Evolutionary conservation across 2,888 invertebrate species (phyloP).

Genomic region (Pyrocoelia pectoralis): DNA sequence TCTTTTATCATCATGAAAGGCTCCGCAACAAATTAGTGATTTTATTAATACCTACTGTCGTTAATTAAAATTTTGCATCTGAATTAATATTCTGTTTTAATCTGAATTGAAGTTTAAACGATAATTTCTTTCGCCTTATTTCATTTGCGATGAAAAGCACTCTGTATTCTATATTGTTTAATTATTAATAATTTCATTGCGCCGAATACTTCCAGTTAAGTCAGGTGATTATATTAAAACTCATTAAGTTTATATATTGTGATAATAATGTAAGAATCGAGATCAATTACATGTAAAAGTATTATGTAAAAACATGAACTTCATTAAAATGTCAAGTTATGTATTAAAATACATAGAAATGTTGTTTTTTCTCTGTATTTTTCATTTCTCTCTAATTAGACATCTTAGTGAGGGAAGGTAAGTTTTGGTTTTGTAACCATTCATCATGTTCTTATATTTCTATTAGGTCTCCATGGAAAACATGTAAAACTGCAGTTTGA

Average conservation of each 20-base stretch:
- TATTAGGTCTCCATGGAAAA: too few species aligned
- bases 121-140: not conserved
- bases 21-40: conserved; percentile 8
- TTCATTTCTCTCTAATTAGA: not conserved
- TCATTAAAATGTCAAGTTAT: conserved; percentile 31
- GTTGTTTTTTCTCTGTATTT: conserved; percentile 5
- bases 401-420: too few species aligned
- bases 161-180: conserved; percentile 6
- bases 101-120: conserved; percentile 2
- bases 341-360: conserved; percentile 14
- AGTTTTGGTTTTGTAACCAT: too few species aligned
- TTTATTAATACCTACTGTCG: conserved; percentile 7
- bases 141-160: conserved; percentile 5
- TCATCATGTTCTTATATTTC: too few species aligned
- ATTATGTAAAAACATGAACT: conserved; percentile 31
- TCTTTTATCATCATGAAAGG: conserved; percentile 6
- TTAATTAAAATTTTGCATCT: conserved; percentile 9
- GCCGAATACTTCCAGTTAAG: conserved; percentile 8
- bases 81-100: conserved; percentile 1
- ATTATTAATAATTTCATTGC: not conserved
- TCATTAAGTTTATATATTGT: conserved; percentile 33
- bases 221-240: conserved; percentile 19
- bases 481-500: too few species aligned
- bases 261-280: conserved; percentile 35
- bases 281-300: conserved; percentile 36